phyloP scores from a whole-genome alignment of 2,113 vertebrate genomes.

The Baryphthengus martii region DNA sequence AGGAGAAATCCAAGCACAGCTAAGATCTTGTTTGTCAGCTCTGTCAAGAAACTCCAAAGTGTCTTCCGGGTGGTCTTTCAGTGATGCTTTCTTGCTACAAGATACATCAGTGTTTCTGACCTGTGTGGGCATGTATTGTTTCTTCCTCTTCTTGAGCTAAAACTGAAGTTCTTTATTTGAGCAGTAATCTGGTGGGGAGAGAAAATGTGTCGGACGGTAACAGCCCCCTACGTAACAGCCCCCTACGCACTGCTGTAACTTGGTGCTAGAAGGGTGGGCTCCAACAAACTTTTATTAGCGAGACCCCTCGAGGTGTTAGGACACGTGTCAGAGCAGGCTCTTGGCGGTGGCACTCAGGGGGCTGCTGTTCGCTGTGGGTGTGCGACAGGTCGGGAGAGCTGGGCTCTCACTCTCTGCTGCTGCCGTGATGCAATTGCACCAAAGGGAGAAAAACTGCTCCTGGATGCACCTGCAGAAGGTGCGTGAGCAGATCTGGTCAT shows the following conservation, averaged over 20 bases:
- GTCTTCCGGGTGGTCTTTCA: neutral
- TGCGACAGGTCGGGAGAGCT: neutral
- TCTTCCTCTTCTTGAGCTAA: neutral
- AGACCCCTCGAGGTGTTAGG: neutral
- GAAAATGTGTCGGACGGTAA: accelerated
- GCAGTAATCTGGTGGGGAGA: no score
- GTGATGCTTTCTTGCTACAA: neutral
- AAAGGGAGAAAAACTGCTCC: neutral
- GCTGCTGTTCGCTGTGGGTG: neutral
- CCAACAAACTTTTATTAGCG: no score
- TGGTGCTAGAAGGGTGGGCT: neutral
- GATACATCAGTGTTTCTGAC: neutral
- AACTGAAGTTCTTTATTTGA: neutral
- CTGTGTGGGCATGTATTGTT: neutral
- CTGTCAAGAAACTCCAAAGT: accelerated
- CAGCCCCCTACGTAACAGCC: no score
- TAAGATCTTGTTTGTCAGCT: neutral
- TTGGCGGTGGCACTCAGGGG: accelerated
- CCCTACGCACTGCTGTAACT: accelerated
- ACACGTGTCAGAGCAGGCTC: neutral
- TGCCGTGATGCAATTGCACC: neutral
- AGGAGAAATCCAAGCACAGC: neutral
- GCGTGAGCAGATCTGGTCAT: neutral
- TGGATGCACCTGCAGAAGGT: neutral
- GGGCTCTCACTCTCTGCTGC: neutral